Base-by-base conservation (phyloP, 2,888 invertebrate species). In the Zygogramma bicolorata region DNA sequence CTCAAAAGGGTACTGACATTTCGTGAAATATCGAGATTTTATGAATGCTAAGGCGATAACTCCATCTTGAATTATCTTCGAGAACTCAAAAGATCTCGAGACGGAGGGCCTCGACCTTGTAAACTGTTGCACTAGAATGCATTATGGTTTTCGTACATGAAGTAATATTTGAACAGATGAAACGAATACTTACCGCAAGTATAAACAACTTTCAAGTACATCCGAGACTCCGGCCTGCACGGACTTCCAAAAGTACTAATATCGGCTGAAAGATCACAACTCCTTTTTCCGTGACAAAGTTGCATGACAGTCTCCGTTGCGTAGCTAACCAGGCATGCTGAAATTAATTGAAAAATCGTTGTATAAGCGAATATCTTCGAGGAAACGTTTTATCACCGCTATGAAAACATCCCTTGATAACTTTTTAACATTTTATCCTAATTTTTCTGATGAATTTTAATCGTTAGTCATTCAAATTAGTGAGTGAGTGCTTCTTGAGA, bases 301-400 rank as follows among this genome's bases (percentile, higher is more conserved):
- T 93, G 91, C 93, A 97, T 95, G 67, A 97, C 94, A 18, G 94
- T 95, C 88, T 97, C 96, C n/a, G 96, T 95, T 4, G 96, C 95
- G 87, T 95, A 95, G 80, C 94, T 93, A 79, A 94, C 94, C 86
- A 95, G 89, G 86, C 97, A 97, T 18, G 95, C 97, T 97, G 89
- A 29, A 88, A 89, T 79, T 75, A 81, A 75, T 75, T 70, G 34
- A 65, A 74, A 27, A 25, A 18, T 40, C n/a, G 3, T 22, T 31
- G n/a, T 8, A 20, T 4, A 20, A 34, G 1, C 15, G 8, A 20
- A 60, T 20, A 20, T 20, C 31, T 34, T 18, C 5, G 18, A 27
- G 10, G 25, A 3, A 34, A 61, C 10, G 22, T 15, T 22, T 38
- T 61, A 20, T 22, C 6, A 15, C 58, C 7, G 25, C 13, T 31